Evolutionary conservation across 2,888 invertebrate genomes (phyloP).

Genomic region (Euphydryas editha): DNA sequence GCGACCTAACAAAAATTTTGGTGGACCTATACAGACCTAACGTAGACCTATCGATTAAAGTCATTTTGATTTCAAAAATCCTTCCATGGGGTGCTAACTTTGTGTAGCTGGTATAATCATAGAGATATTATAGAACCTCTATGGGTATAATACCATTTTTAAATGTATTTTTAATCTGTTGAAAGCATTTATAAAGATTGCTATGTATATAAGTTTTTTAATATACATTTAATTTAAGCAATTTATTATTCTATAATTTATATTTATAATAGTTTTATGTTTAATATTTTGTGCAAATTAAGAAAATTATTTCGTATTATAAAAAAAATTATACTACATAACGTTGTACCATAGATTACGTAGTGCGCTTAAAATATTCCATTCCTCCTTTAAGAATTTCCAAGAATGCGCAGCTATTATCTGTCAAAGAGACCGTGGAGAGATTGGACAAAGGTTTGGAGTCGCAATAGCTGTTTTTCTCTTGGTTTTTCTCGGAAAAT

Average conservation of each 20-base stretch:
- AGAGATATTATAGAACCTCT: too few species aligned
- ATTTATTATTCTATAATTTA: background rate
- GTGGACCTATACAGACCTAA: too few species aligned
- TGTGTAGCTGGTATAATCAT: too few species aligned
- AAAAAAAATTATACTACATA: background rate
- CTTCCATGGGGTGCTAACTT: too few species aligned
- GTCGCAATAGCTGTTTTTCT: constrained; percentile 62
- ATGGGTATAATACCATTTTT: background rate
- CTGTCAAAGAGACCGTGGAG: constrained; percentile 72
- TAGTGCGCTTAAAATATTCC: background rate
- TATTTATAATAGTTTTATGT: background rate
- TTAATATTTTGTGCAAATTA: background rate
- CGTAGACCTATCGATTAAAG: too few species aligned
- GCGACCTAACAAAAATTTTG: too few species aligned
- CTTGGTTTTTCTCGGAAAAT: constrained; percentile 58
- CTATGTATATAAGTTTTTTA: background rate
- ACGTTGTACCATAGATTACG: constrained; percentile 11
- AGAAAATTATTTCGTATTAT: background rate
- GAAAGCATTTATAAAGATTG: constrained; percentile 23
- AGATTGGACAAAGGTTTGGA: constrained; percentile 67
- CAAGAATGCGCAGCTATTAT: constrained; percentile 63
- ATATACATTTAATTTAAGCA: background rate
- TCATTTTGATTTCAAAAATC: too few species aligned
- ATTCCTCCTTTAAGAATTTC: constrained; percentile 41
- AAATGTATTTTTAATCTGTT: constrained; percentile 4